phyloP scores from a whole-genome alignment of 2,113 vertebrate genomes.

The Nycticebus coucang region DNA sequence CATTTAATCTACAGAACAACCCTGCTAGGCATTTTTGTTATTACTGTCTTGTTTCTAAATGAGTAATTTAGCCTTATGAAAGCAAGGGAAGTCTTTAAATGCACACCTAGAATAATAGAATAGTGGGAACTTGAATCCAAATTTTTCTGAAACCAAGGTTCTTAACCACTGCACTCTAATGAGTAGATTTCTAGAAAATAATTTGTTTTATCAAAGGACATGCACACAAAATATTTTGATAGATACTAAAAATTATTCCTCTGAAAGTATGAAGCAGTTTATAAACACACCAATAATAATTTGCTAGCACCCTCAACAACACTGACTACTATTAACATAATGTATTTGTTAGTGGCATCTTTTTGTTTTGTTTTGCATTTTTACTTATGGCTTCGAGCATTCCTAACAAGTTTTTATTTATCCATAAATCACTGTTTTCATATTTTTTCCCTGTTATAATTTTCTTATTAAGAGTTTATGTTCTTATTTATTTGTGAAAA shows the following conservation, averaged over 20 bases:
- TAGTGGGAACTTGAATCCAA: background rate
- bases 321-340: background rate
- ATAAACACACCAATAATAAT: background rate
- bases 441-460: background rate
- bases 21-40: background rate
- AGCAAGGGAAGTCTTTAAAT: background rate
- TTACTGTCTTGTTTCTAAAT: conserved; percentile 1
- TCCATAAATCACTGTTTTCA: background rate
- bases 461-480: background rate
- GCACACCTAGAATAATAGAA: background rate
- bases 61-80: conserved; percentile 5
- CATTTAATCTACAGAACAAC: conserved; percentile 58
- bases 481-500: background rate
- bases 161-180: background rate
- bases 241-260: background rate
- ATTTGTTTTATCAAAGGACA: background rate
- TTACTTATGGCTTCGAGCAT: background rate
- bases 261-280: background rate
- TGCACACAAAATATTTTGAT: background rate
- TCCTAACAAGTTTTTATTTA: background rate
- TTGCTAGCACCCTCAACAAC: background rate
- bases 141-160: background rate
- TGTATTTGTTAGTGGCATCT: background rate
- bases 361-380: background rate
- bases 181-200: background rate